Evolutionary conservation across 2,113 vertebrate genomes (phyloP).

Genomic region (Aix galericulata): DNA sequence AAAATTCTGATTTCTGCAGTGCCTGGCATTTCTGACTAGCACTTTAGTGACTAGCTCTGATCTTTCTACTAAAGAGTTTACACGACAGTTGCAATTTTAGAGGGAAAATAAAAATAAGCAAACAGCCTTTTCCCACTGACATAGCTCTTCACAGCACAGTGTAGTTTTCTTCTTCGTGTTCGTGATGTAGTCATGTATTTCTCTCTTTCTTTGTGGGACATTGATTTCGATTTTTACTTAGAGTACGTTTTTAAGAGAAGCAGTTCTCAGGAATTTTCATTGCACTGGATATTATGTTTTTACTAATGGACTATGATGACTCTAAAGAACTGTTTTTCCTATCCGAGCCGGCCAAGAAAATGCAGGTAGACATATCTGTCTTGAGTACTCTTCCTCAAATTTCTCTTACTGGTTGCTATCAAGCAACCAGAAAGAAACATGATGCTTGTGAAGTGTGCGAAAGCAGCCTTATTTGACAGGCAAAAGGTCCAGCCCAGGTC

Average conservation of each 20-base stretch:
- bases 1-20: conserved; percentile 46
- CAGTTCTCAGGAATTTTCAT: background rate
- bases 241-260: background rate
- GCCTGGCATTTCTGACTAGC: conserved; percentile 47
- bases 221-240: background rate
- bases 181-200: rapidly evolving
- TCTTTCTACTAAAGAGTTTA: conserved; percentile 53
- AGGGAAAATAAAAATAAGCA: conserved; percentile 44
- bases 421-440: background rate
- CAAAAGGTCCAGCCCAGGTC: background rate
- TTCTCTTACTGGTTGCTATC: background rate
- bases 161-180: background rate
- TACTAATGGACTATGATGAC: background rate
- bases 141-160: background rate
- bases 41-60: conserved; percentile 40
- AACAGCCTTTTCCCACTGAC: background rate
- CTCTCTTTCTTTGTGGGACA: background rate
- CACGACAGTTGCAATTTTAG: conserved; percentile 49
- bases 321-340: background rate
- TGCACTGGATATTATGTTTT: background rate
- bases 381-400: background rate
- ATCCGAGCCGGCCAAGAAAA: background rate
- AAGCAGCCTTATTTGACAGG: background rate
- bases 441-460: background rate
- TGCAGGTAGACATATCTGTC: background rate